Base-by-base conservation (phyloP, 23 tunicate genomes). In the Phallusia fumigata region DNA sequence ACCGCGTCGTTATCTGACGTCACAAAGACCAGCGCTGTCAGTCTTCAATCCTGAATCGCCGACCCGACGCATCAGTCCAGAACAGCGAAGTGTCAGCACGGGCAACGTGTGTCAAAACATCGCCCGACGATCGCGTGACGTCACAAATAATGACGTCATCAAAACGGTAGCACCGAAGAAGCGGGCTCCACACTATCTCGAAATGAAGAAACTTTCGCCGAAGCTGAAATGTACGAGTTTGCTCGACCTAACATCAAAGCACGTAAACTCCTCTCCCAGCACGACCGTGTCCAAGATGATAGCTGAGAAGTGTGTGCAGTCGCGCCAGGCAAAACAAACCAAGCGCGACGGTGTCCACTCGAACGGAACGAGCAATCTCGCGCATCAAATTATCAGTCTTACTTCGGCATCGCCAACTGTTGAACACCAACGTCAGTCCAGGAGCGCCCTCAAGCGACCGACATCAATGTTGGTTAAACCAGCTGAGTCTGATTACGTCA, bases 401-500 rank as follows among this genome's bases (percentile, higher is more conserved):
- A 83, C 86, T 32, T 74, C 86, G 26, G 0, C 53, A 22, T 32
- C 85, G 11, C 34, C 85, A 65, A 6, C 33, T 19, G 1, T 18
- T 26, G 53, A 77, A 26, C 26, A 36, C 32, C 80, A 18, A 35
- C 26, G 30, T 26, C 53, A 28, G 19, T n/a, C 53, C 35, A 18
- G 73, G 21, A 26, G 24, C 22, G 32, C 30, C 72, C 5, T 1
- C 83, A 15, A 21, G 40, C 83, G 83, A 18, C 83, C 83, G 21
- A 31, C 30, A 2, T 79, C 83, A 13, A 74, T 74, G 77, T 32
- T 74, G n/a, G 83, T 52, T n/a, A 32, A 79, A 79, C 73, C 85
- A 76, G 35, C 24, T 8, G 86, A 87, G 30, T 81, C 86, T 0
- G 79, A 87, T 30, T 87, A 87, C 73, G 91, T 87, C 77, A 87